phyloP scores from a whole-genome alignment of 2,797 vertebrate genomes.

The Acomys russatus region DNA sequence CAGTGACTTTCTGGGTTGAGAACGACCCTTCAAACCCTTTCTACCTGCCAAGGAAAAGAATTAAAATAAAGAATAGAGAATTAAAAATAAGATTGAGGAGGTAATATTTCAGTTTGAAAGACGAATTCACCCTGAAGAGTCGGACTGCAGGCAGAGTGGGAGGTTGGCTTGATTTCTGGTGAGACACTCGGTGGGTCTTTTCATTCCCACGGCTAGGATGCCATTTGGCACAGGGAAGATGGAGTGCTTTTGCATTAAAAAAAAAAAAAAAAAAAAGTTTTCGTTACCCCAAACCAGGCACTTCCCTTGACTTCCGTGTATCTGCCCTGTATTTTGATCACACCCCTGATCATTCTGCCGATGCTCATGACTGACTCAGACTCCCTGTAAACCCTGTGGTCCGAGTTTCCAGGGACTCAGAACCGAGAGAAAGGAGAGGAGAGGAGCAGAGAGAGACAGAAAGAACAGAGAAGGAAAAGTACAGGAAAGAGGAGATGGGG shows the following conservation, averaged over 20 bases:
- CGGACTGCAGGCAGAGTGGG: background rate
- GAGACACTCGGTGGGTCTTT: background rate
- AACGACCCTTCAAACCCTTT: background rate
- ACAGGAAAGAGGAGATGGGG: background rate
- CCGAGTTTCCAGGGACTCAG: background rate
- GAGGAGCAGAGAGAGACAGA: background rate
- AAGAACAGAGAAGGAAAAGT: background rate
- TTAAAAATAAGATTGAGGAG: background rate
- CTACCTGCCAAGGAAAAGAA: background rate
- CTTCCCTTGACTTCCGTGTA: constrained; percentile 42
- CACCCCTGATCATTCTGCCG: constrained; percentile 30
- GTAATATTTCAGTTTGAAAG: background rate
- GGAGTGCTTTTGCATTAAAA: background rate
- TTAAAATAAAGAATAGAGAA: background rate
- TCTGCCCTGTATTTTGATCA: background rate
- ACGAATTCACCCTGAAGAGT: background rate
- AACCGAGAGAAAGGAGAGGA: background rate
- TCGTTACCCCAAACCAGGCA: background rate
- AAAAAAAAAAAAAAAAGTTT: background rate
- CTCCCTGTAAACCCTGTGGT: background rate
- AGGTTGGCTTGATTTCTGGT: background rate
- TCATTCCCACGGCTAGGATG: background rate
- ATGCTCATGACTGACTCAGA: constrained; percentile 35
- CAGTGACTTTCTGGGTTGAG: no score
- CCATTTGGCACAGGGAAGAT: background rate